Evolutionary conservation across 1,140 invertebrate genomes (phyloP).

Genomic region (Adoxophyes honmai): DNA sequence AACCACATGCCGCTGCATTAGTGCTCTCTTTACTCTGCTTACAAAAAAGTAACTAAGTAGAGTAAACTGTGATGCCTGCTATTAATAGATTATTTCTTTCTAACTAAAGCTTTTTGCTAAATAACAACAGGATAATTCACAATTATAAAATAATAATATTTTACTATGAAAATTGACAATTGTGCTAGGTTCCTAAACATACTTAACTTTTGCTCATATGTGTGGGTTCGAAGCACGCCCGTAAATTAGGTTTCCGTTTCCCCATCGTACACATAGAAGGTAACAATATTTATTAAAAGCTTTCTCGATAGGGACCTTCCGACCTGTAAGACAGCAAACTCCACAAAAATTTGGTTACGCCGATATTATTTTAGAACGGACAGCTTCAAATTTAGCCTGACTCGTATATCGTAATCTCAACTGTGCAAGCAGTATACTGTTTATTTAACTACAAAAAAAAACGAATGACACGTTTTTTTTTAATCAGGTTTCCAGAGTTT

Average conservation of each 20-base stretch:
- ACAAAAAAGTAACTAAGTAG: no score
- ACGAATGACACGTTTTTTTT: no score
- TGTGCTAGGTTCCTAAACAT: constrained; percentile 2
- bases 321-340: constrained; percentile 14
- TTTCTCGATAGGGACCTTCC: constrained; percentile 26
- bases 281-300: constrained; percentile 46
- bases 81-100: no score
- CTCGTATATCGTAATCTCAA: no score
- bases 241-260: constrained; percentile 35
- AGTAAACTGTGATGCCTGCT: no score
- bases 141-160: no score
- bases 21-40: not conserved
- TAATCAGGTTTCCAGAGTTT: no score
- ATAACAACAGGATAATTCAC: no score
- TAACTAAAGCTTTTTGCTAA: no score
- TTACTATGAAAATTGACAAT: not conserved
- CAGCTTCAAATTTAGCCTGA: not conserved
- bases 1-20: not conserved
- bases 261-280: constrained; percentile 19
- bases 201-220: constrained; percentile 6
- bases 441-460: no score
- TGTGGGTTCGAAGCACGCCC: constrained; percentile 10
- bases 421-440: no score
- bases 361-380: not conserved
- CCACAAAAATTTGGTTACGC: not conserved